Conservation (phyloP, 2,888 invertebrate species). For the Drosophila lacicola region DNA sequence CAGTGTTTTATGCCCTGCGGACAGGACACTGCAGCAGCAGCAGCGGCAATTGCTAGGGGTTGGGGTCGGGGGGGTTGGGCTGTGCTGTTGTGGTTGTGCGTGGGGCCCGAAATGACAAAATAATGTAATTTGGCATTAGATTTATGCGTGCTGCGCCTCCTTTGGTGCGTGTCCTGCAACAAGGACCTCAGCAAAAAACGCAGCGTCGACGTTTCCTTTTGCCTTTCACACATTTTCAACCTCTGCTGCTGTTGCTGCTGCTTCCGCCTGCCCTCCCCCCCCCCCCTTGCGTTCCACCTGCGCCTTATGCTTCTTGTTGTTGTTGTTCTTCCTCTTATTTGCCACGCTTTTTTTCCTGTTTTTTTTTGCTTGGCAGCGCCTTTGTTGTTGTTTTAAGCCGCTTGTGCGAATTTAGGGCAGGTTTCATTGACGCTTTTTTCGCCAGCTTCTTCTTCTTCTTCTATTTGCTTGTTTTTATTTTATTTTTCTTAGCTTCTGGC, state of each 20-base stretch:
- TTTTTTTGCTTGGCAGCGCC: constrained; percentile 36
- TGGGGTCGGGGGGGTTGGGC: neutral
- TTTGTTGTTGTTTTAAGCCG: constrained; percentile 64
- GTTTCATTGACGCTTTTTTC: constrained; percentile 62
- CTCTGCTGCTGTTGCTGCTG: neutral
- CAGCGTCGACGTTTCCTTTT: constrained; percentile 66
- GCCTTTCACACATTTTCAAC: constrained; percentile 11
- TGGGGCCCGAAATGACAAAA: constrained; percentile 71
- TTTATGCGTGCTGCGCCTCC: constrained; percentile 74
- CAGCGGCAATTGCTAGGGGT: constrained; percentile 2
- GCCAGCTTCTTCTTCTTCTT: constrained; percentile 1
- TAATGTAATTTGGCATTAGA: constrained; percentile 77
- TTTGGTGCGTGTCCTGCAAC: constrained; percentile 44
- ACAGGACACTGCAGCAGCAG: constrained; percentile 65
- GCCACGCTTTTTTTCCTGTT: constrained; percentile 48
- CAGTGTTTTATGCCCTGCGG: constrained; percentile 75
- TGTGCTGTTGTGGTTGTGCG: neutral
- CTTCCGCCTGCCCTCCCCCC: neutral
- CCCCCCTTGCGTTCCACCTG: constrained; percentile 15
- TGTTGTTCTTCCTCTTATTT: constrained; percentile 42
- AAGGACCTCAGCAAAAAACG: constrained; percentile 57
- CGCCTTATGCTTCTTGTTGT: constrained; percentile 41
- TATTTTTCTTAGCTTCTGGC: constrained; percentile 38
- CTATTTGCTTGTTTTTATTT: constrained; percentile 3
- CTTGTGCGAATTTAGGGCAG: constrained; percentile 78